phyloP scores from a whole-genome alignment of 2,797 vertebrate species.

The Trematomus bernacchii region DNA sequence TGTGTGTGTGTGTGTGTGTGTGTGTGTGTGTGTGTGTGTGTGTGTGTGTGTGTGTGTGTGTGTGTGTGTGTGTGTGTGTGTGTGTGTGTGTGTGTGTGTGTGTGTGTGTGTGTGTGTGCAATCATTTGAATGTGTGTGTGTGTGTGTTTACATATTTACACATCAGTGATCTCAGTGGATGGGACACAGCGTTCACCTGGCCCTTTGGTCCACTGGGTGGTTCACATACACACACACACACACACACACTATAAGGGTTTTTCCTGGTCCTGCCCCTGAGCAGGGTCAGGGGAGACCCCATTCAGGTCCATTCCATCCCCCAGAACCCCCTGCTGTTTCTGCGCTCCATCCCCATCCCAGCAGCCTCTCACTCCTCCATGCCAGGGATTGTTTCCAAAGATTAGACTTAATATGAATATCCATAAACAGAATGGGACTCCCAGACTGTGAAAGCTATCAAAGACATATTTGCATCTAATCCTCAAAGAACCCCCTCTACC shows the following conservation, averaged over 20 bases:
- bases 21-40: slow-evolving; percentile 18
- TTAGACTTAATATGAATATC: slow-evolving; percentile 87
- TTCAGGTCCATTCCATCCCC: slow-evolving; percentile 74
- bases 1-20: slow-evolving; percentile 5
- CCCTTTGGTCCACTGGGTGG: slow-evolving; percentile 27
- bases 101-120: too few relatives aligned
- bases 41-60: slow-evolving; percentile 24
- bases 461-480: slow-evolving; percentile 90
- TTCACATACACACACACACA: slow-evolving; percentile 41
- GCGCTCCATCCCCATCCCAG: slow-evolving; percentile 63
- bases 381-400: slow-evolving; percentile 84
- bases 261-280: slow-evolving; percentile 70
- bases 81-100: too few relatives aligned
- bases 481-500: slow-evolving; percentile 73
- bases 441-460: slow-evolving; percentile 88
- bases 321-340: slow-evolving; percentile 75
- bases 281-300: slow-evolving; percentile 74
- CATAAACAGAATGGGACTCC: slow-evolving; percentile 85
- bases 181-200: slow-evolving; percentile 36
- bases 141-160: slow-evolving; percentile 36
- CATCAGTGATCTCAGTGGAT: slow-evolving; percentile 12
- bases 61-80: not conserved
- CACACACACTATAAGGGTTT: slow-evolving; percentile 53
- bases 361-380: slow-evolving; percentile 74
- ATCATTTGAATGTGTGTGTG: not conserved